Conservation (phyloP, 2,797 vertebrate species). For the Kryptopterus vitreolus region DNA sequence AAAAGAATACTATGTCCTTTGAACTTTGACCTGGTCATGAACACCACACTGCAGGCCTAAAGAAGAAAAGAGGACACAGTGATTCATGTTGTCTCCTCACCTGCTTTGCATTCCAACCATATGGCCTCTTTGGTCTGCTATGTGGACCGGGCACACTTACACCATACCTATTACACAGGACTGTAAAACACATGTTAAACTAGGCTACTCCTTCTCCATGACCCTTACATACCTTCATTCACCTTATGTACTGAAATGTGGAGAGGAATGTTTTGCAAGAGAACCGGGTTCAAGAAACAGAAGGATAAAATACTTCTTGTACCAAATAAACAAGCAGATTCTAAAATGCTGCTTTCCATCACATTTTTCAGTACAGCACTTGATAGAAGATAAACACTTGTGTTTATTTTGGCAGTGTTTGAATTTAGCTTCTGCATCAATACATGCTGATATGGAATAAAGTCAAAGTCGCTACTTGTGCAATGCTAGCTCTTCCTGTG, state of each 20-base stretch:
- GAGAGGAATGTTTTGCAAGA: constrained; percentile 32
- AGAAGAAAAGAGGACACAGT: constrained; percentile 12
- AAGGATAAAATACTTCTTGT: constrained; percentile 17
- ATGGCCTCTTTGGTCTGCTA: constrained; percentile 9
- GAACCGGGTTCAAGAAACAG: constrained; percentile 21
- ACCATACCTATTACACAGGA: constrained; percentile 2
- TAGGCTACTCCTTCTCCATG: constrained; percentile 4
- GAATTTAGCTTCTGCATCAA: neutral
- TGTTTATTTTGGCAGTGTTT: constrained; percentile 29
- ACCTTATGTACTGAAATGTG: constrained; percentile 33
- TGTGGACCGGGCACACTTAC: constrained; percentile 14
- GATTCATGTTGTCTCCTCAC: constrained; percentile 39
- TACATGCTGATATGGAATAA: constrained; percentile 1
- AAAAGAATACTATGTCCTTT: constrained; percentile 12
- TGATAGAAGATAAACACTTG: constrained; percentile 33
- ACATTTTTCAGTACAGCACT: constrained; percentile 23
- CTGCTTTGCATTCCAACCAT: constrained; percentile 46
- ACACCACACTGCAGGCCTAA: constrained; percentile 18
- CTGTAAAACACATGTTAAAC: constrained; percentile 12
- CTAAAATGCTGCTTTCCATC: constrained; percentile 40
- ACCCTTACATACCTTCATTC: constrained; percentile 37
- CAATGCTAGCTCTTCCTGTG: neutral
- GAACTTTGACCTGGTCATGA: constrained; percentile 35
- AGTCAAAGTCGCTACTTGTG: constrained; percentile 8
- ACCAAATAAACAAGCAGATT: constrained; percentile 50